Evolutionary conservation across 1,140 invertebrate genomes (phyloP).

Genomic region (Eriocheir sinensis): DNA sequence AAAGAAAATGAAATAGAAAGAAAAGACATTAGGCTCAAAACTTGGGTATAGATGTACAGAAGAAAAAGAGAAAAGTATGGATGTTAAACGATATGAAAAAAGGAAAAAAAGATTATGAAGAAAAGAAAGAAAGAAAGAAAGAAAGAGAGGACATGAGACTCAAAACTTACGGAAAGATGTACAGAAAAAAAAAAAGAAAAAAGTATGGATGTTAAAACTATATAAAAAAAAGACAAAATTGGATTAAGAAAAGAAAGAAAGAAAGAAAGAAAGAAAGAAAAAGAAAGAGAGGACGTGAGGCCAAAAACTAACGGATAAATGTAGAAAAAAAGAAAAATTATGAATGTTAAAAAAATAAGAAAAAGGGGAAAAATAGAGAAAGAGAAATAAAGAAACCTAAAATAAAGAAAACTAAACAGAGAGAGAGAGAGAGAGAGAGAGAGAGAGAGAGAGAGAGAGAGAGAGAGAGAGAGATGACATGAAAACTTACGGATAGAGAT

Average conservation of each 20-base stretch:
- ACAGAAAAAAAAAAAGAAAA: background rate
- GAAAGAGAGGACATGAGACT: too few relatives aligned
- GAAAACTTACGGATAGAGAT: too few relatives aligned
- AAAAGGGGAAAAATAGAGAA: background rate
- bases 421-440: too few relatives aligned
- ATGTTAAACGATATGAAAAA: background rate
- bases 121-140: background rate
- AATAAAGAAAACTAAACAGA: background rate
- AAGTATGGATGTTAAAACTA: too few relatives aligned
- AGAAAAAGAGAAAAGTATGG: background rate
- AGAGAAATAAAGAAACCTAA: too few relatives aligned
- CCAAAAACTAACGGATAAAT: too few relatives aligned
- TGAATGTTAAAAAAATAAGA: too few relatives aligned
- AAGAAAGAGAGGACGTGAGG: background rate
- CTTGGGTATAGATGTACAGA: background rate
- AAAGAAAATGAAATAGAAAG: background rate
- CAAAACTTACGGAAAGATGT: too few relatives aligned
- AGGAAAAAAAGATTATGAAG: background rate
- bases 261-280: background rate
- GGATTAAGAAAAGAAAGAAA: background rate
- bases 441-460: background rate
- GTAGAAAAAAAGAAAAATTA: background rate
- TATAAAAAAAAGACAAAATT: background rate
- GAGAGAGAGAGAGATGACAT: background rate
- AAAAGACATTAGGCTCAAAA: too few relatives aligned